Base-by-base conservation (phyloP, 2,888 invertebrate species). In the Troilus luridus region DNA sequence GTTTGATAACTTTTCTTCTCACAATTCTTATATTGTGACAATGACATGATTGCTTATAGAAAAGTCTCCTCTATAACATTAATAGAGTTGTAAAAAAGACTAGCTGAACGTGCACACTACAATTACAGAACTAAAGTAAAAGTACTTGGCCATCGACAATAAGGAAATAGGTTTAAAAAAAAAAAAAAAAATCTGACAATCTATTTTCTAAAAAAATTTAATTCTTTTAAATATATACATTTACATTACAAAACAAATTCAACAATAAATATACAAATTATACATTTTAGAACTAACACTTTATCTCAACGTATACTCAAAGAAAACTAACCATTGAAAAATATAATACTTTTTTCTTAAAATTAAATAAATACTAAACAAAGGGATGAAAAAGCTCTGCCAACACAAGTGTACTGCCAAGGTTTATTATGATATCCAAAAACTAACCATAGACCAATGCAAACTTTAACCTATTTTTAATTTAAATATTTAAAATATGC, bases 181-280 rank as follows among this genome's bases (percentile, higher is more conserved):
- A 12, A 17, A 2, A 0, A 17, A 17, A 17, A 17, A 17, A 17
- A 60, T 60, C 2, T 17, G 17, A 17, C 14, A 60, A 60, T 21
- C 6, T 19, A 62, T 62, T 17, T 6, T 60, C 17, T 19, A 64
- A 64, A 41, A 64, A 21, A 64, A 64, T 24, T n/a, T 24, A 17
- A 77, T 8, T 0, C 17, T 77, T 77, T 17, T 77, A 41, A 67
- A 67, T 67, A 67, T 67, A 77, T 77, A 77, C 19, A 77, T 41
- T 77, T 27, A 41, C 41, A 77, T 77, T 27, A 77, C 41, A 77
- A 77, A 77, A 77, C 41, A 77, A 77, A 77, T 41, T 77, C 12
- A 77, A 41, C 72, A 77, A 77, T 77, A 41, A 77, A 27, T 77
- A 77, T 77, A 77, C 72, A 77, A 77, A 77, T 41, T 77, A 77